Percentiles rank a stretch among this genome's conserved stretches.
Evolutionary conservation across 2,888 invertebrate species (phyloP).

Genomic region (Drosophila picticornis): DNA sequence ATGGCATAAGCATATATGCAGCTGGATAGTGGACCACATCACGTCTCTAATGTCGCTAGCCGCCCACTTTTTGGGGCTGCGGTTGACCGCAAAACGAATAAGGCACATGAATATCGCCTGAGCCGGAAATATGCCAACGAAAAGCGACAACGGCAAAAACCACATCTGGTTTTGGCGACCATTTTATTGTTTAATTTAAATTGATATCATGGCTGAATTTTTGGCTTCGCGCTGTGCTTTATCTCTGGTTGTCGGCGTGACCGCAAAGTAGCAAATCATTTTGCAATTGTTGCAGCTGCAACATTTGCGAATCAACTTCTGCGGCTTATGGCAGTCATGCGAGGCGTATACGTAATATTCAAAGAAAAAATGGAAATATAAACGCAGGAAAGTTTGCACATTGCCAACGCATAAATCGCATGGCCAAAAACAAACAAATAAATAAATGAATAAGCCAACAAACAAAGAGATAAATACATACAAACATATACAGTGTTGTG

Average conservation of each 20-base stretch:
- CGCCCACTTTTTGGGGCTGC: slow-evolving; percentile 7
- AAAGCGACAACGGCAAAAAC: slow-evolving; percentile 33
- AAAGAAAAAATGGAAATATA: slow-evolving; percentile 43
- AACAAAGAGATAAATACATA: slow-evolving; percentile 8
- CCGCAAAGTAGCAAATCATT: slow-evolving; percentile 50
- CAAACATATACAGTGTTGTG: slow-evolving; percentile 2
- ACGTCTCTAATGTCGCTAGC: not conserved
- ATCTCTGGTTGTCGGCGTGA: slow-evolving; percentile 6
- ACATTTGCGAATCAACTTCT: slow-evolving; percentile 16
- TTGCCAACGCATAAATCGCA: slow-evolving; percentile 69
- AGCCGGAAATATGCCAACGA: slow-evolving; percentile 5
- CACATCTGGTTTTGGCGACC: slow-evolving; percentile 47
- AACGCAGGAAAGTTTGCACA: slow-evolving; percentile 62
- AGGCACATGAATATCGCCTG: slow-evolving; percentile 24
- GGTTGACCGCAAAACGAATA: slow-evolving; percentile 36
- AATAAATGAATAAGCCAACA: slow-evolving; percentile 14
- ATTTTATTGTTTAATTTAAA: slow-evolving; percentile 74
- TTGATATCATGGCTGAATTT: slow-evolving; percentile 25
- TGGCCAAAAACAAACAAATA: slow-evolving; percentile 35
- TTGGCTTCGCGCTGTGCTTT: not conserved
- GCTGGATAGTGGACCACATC: slow-evolving; percentile 4
- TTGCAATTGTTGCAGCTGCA: slow-evolving; percentile 24
- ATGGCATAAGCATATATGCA: not conserved
- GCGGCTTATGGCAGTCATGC: slow-evolving; percentile 28
- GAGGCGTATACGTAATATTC: slow-evolving; percentile 52